These are phyloP conservation scores for Archips xylosteana DNA, from an alignment of 2,888 invertebrate species.

Conservation along the genomic window DNA sequence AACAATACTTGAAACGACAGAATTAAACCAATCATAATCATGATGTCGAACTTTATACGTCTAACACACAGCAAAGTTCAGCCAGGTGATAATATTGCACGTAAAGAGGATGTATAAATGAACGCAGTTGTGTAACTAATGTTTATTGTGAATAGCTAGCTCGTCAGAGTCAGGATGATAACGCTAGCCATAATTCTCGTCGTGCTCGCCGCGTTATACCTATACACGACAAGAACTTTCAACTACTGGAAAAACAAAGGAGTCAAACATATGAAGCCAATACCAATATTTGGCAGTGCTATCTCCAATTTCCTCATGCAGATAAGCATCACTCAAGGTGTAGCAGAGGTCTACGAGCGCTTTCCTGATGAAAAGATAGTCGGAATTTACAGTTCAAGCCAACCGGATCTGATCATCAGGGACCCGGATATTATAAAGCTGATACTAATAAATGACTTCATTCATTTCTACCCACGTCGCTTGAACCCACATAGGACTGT, in stretches of 20 bases:
- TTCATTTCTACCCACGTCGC: slow-evolving; percentile 60
- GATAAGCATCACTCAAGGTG: slow-evolving; percentile 57
- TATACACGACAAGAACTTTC: slow-evolving; percentile 61
- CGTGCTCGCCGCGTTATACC: slow-evolving; percentile 52
- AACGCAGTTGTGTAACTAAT: background rate
- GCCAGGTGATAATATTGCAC: background rate
- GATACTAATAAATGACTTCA: slow-evolving; percentile 60
- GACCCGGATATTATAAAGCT: slow-evolving; percentile 63
- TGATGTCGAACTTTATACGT: background rate
- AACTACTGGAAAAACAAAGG: slow-evolving; percentile 60
- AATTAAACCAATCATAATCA: background rate
- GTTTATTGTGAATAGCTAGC: background rate
- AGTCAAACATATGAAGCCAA: slow-evolving; percentile 61
- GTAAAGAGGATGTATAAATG: background rate
- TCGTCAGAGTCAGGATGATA: slow-evolving; percentile 23
- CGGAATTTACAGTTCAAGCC: slow-evolving; percentile 59
- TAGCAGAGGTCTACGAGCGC: slow-evolving; percentile 59
- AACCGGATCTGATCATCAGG: slow-evolving; percentile 58
- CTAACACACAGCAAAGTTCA: background rate
- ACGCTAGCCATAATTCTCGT: slow-evolving; percentile 39
- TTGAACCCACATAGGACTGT: slow-evolving; percentile 54
- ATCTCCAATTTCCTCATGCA: slow-evolving; percentile 48
- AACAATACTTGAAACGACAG: background rate
- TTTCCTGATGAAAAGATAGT: slow-evolving; percentile 65
- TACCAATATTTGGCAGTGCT: slow-evolving; percentile 58